Conservation (phyloP, 2,113 vertebrate species). For the Erythrolamprus reginae region DNA sequence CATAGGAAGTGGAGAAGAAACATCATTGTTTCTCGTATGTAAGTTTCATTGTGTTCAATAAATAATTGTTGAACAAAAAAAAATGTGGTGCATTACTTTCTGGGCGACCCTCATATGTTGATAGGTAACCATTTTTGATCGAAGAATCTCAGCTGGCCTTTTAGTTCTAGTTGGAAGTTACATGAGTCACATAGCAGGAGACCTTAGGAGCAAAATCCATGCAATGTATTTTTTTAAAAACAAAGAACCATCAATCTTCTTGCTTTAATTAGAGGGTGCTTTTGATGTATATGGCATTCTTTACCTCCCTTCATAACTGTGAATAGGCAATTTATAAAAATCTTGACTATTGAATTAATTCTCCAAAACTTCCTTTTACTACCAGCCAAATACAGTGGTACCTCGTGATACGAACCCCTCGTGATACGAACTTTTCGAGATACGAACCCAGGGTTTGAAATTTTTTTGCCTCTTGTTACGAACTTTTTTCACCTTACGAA, state of each 20-base stretch:
- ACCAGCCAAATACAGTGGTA: background rate
- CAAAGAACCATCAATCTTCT: background rate
- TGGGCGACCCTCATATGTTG: too few relatives aligned
- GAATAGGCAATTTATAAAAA: background rate
- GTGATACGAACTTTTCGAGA: too few relatives aligned
- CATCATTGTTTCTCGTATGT: too few relatives aligned
- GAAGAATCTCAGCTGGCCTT: background rate
- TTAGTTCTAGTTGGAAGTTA: background rate
- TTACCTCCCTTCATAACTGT: background rate
- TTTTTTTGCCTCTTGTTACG: too few relatives aligned
- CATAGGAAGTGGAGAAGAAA: too few relatives aligned
- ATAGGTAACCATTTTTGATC: background rate
- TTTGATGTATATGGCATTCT: background rate
- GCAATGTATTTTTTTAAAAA: background rate
- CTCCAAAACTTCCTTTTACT: background rate
- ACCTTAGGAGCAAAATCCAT: background rate
- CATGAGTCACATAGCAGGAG: background rate
- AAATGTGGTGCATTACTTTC: too few relatives aligned
- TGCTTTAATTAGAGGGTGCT: background rate
- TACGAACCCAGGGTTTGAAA: too few relatives aligned
- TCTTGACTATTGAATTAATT: background rate
- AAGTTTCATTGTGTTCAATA: too few relatives aligned
- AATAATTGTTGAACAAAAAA: too few relatives aligned
- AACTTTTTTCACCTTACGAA: too few relatives aligned
- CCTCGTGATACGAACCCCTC: too few relatives aligned